Conservation (phyloP, 2,888 invertebrate genomes). For the Drosophila borborema region DNA sequence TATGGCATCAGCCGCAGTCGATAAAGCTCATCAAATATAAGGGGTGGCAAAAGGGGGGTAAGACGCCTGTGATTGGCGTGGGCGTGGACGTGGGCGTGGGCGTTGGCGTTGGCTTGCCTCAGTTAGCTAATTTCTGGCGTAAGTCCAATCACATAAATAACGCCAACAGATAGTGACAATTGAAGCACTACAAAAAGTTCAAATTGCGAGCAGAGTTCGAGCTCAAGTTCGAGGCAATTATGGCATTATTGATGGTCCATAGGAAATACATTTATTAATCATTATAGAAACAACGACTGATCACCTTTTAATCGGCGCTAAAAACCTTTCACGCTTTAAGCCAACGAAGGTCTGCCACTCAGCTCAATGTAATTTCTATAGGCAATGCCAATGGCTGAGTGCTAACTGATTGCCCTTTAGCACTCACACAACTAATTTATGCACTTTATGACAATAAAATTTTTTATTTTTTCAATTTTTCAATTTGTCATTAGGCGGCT, state of each 20-base stretch:
- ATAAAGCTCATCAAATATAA: constrained; percentile 45
- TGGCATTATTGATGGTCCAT: constrained; percentile 31
- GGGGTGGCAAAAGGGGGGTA: constrained; percentile 4
- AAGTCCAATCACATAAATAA: constrained; percentile 37
- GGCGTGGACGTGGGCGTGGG: constrained; percentile 48
- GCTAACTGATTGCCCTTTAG: constrained; percentile 21
- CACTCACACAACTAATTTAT: constrained; percentile 16
- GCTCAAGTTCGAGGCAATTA: constrained; percentile 42
- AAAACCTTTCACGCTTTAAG: constrained; percentile 51
- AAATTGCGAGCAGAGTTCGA: constrained; percentile 33
- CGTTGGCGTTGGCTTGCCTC: constrained; percentile 39
- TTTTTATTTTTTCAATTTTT: not conserved
- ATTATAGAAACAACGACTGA: constrained; percentile 15
- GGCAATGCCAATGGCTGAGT: constrained; percentile 30
- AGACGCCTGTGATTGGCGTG: constrained; percentile 24
- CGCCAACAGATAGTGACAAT: constrained; percentile 33
- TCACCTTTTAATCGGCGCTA: constrained; percentile 28
- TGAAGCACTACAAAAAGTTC: constrained; percentile 39
- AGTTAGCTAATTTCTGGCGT: constrained; percentile 44
- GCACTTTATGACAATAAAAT: constrained; percentile 27
- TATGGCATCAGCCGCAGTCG: constrained; percentile 63
- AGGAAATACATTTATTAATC: constrained; percentile 33
- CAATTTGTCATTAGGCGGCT: constrained; percentile 27
- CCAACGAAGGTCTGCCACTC: constrained; percentile 41
- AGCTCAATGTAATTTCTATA: constrained; percentile 16